Evolutionary conservation across 1,140 invertebrate species (phyloP), one percentile per base, ranked within the genome.

Genomic region (Neotoxoptera formosana): DNA sequence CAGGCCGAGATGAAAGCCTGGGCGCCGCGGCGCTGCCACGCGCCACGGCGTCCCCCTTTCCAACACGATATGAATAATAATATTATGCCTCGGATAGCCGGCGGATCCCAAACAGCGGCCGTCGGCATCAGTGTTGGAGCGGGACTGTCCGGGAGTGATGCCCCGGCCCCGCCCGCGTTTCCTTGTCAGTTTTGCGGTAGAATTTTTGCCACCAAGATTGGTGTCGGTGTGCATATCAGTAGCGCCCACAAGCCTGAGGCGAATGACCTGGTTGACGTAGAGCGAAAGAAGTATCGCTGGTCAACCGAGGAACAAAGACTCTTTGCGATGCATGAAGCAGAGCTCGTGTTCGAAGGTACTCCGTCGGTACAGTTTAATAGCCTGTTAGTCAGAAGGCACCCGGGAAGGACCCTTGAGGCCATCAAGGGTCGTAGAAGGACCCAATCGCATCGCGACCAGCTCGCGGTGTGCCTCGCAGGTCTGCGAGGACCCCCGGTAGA

Each of bases 321-420:
- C 1, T 9, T 51, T 0, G 53, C 53, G 0, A 1, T 60, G 1
- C 2, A 17, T 0, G n/a, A 90, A 45, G 88, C 88, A 0, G 2
- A 20, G 2, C 11, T 23, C 2, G 1, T 90, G 0, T 34, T n/a
- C n/a, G n/a, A 23, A 0, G 88, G 51, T 7, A 36, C 23, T 0
- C n/a, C n/a, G n/a, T n/a, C n/a, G n/a, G n/a, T n/a, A n/a, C n/a
- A n/a, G n/a, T n/a, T n/a, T n/a, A n/a, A n/a, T n/a, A 20, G 34
- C 23, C n/a, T 90, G 1, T 2, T 17, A 2, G 3, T n/a, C 25
- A n/a, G n/a, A n/a, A 7, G 2, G 4, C 88, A 56, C 20, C 17
- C 6, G 34, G 34, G 81, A 20, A 21, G n/a, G 0, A 53, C 48
- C 17, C 36, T 20, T 2, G 25, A 60, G 4, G 7, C 56, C 0